These are phyloP conservation scores for Campylomormyrus numenius DNA, from an alignment of 2,113 vertebrate species.

Conservation along the genomic window DNA sequence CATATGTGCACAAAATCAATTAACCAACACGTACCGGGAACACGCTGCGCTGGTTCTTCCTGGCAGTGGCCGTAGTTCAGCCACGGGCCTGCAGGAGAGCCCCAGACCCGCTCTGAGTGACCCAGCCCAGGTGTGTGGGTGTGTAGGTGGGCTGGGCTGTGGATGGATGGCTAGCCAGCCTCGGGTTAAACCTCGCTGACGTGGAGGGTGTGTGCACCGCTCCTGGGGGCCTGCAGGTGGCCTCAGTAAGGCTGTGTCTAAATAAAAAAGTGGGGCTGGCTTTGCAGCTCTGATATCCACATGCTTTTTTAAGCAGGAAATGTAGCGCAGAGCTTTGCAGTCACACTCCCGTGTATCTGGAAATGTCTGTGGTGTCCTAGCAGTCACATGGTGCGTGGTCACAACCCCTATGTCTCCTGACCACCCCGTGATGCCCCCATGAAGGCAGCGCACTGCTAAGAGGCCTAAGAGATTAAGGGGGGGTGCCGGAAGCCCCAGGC, in stretches of 20 bases:
- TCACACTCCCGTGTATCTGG: not conserved
- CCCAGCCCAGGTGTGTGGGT: not conserved
- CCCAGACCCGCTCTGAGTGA: not conserved
- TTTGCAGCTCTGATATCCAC: not conserved
- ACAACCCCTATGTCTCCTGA: slow-evolving; percentile 28
- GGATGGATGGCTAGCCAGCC: not conserved
- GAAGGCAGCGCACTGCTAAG: slow-evolving; percentile 18
- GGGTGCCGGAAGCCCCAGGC: not conserved
- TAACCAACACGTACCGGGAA: not conserved
- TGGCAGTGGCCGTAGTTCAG: not conserved
- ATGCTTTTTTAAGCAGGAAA: not conserved
- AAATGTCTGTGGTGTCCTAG: not conserved
- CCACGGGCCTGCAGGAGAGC: not conserved
- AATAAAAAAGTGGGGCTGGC: not conserved
- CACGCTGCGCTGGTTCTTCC: not conserved
- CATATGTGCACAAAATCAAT: not conserved
- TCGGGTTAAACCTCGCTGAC: not conserved
- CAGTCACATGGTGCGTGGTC: not conserved
- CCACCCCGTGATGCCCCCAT: slow-evolving; percentile 32
- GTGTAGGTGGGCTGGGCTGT: not conserved
- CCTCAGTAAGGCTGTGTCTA: not conserved
- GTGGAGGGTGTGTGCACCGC: not conserved
- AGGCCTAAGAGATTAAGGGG: slow-evolving; percentile 16
- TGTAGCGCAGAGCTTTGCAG: not conserved
- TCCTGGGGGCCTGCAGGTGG: not conserved